Evolutionary conservation across 2,113 vertebrate genomes (phyloP).

Genomic region (Gopherus flavomarginatus): DNA sequence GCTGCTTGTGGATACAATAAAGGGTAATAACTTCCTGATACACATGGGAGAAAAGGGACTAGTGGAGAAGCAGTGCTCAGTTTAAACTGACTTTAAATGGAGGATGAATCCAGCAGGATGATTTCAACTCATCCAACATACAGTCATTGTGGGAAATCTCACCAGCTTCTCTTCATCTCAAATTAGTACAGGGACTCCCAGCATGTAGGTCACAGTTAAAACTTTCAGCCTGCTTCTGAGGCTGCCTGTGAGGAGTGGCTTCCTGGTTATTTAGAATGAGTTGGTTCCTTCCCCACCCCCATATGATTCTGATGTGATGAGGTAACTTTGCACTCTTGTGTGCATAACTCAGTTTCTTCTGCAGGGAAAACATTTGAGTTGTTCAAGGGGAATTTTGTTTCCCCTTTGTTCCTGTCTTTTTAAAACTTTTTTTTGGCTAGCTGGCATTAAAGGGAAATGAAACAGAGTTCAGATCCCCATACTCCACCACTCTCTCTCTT

Average conservation of each 20-base stretch:
- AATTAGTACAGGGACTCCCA: slow-evolving; percentile 14
- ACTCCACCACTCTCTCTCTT: background rate
- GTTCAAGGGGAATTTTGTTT: background rate
- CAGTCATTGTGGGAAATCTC: slow-evolving; percentile 1
- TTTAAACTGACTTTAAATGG: slow-evolving; percentile 34
- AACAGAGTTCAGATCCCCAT: background rate
- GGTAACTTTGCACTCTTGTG: slow-evolving; percentile 65
- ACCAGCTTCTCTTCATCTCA: slow-evolving; percentile 21
- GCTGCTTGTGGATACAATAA: background rate
- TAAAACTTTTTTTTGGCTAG: background rate
- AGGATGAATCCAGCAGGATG: background rate
- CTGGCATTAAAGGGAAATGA: slow-evolving; percentile 17
- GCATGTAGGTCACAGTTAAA: slow-evolving; percentile 9
- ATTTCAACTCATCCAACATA: slow-evolving; percentile 22
- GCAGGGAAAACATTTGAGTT: slow-evolving; percentile 50
- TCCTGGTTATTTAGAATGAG: slow-evolving; percentile 49
- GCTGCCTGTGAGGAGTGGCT: slow-evolving; percentile 34
- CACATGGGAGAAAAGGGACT: background rate
- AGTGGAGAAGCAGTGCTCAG: slow-evolving; percentile 7
- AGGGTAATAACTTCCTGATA: slow-evolving; percentile 31
- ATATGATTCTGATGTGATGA: slow-evolving; percentile 55
- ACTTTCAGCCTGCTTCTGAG: slow-evolving; percentile 1
- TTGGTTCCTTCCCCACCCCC: slow-evolving; percentile 26
- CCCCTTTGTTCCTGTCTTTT: background rate
- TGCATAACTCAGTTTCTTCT: slow-evolving; percentile 66